Evolutionary conservation across 2,888 invertebrate species (phyloP), one percentile per base, ranked within the genome.

Genomic region (Malachius bipustulatus): DNA sequence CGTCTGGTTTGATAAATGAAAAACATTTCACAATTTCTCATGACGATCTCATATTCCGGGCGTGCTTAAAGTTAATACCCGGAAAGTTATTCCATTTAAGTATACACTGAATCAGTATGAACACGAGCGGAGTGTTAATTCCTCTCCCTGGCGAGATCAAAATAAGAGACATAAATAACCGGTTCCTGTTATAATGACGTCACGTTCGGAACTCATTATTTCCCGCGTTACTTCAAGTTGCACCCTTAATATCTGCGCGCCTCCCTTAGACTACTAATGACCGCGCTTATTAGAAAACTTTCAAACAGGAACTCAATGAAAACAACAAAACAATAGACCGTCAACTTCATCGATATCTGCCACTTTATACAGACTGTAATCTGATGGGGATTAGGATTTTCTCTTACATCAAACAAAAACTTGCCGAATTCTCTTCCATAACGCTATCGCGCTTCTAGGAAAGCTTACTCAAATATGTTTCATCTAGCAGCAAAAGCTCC

Each of bases 141-240:
- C 55, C 54, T 50, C 51, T 48, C 54, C 55, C 58, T 52, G 46
- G 54, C 51, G 54, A 52, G 56, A 59, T 58, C 54, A 58, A 57
- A 60, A 60, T 60, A 59, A 56, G 59, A 59, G 58, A 60, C 59
- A 61, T 62, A 61, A 62, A 62, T 62, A 62, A 62, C 59, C 51
- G 56, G 57, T 59, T 60, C 60, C 59, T 51, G 59, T 61, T 61
- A 60, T 63, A 63, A 63, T 63, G 63, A 63, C 60, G 62, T 63
- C 63, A 63, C 63, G 63, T 63, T 56, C 62, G 56, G 62, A 62
- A 62, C 61, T 63, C 63, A 63, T 63, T 63, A 63, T 60, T 59
- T 60, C 55, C 52, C 55, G 58, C 57, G 57, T 57, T 59, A 59
- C 57, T 63, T 63, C 60, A 57, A 62, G 59, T 61, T 60, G 59